Conservation (phyloP, 2,888 invertebrate genomes). For the Chrysomela aeneicollis region DNA sequence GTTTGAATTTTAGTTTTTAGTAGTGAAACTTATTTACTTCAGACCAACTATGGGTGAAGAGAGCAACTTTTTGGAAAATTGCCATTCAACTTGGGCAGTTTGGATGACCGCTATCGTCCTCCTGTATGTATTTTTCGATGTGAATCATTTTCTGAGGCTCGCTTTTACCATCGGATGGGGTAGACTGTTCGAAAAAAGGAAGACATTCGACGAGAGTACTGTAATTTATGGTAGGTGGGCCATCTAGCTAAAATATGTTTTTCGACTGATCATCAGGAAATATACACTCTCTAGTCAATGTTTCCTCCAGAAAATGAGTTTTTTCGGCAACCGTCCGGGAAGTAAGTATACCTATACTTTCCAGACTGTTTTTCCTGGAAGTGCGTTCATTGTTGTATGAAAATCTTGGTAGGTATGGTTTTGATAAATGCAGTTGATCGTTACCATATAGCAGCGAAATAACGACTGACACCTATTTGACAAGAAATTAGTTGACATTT, state of each 20-base stretch:
- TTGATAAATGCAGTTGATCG: no score
- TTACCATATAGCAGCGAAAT: no score
- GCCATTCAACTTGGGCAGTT: constrained; percentile 58
- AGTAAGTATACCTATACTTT: no score
- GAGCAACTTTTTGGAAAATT: constrained; percentile 4
- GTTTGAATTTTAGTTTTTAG: no score
- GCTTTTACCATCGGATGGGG: constrained; percentile 75
- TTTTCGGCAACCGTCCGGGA: no score
- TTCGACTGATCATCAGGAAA: background rate
- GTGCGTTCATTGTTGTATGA: no score
- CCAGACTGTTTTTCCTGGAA: no score
- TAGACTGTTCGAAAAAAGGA: constrained; percentile 73
- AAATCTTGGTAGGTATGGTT: no score
- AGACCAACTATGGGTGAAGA: constrained; percentile 10
- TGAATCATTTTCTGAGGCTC: constrained; percentile 80
- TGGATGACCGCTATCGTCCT: constrained; percentile 60
- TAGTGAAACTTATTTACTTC: no score
- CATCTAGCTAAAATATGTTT: background rate
- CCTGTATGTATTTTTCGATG: constrained; percentile 78
- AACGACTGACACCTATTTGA: no score
- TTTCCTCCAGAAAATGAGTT: no score
- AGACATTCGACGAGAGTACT: constrained; percentile 74
- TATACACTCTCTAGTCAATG: background rate
- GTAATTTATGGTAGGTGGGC: constrained; percentile 75
- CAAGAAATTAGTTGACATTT: no score